These are phyloP conservation scores for Drosophila guanche DNA, from an alignment of 1,140 invertebrate genomes.

Conservation along the genomic window DNA sequence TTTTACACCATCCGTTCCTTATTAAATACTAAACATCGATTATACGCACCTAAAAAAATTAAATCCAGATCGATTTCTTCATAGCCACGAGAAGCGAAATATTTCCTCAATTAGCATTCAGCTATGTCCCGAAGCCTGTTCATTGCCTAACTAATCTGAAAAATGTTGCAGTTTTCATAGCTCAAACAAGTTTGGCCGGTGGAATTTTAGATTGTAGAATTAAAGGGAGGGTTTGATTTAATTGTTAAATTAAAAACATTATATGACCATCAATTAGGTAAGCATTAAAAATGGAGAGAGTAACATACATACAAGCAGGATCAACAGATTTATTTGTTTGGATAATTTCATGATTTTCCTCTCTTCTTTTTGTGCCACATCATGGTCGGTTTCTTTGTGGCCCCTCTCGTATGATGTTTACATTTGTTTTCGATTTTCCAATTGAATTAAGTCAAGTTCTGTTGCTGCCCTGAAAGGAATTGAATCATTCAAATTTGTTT, in stretches of 20 bases:
- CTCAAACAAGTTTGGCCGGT: no score
- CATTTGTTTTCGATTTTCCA: conserved; percentile 57
- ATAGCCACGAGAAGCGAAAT: no score
- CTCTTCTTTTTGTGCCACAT: conserved; percentile 54
- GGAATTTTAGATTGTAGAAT: no score
- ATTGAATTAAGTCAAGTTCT: conserved; percentile 41
- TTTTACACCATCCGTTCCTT: no score
- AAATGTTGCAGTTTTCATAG: not conserved
- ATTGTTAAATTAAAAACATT: conserved; percentile 26
- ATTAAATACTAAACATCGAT: no score
- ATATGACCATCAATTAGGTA: conserved; percentile 42
- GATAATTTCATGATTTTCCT: conserved; percentile 54
- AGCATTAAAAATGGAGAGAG: conserved; percentile 20
- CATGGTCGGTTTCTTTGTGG: conserved; percentile 71
- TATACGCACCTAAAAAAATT: no score
- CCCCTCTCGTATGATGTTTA: conserved; percentile 51
- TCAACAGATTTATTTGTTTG: conserved; percentile 47
- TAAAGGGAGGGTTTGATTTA: not conserved
- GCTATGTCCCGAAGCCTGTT: no score
- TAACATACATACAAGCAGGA: conserved; percentile 37
- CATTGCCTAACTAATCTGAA: no score
- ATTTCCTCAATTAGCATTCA: no score
- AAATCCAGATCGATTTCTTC: no score
- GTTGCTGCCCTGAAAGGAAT: conserved; percentile 27
- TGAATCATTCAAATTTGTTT: conserved; percentile 40